These are phyloP conservation scores for Sparus aurata DNA, from an alignment of 2,797 vertebrate genomes.

Conservation along the genomic window DNA sequence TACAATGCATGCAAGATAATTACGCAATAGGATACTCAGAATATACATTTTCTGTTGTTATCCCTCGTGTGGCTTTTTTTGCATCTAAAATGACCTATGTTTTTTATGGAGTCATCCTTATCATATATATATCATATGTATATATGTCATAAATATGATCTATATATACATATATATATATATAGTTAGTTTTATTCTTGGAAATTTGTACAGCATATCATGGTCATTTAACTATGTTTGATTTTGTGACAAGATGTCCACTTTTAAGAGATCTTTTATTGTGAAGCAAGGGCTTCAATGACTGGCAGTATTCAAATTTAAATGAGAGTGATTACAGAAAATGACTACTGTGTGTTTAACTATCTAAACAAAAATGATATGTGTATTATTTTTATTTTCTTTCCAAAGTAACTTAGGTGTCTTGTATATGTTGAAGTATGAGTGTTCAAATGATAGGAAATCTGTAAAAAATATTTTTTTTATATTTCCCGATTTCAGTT, in stretches of 20 bases:
- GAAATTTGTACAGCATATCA: slow-evolving; percentile 89
- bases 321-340: slow-evolving; percentile 84
- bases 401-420: slow-evolving; percentile 89
- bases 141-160: slow-evolving; percentile 17
- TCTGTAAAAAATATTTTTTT: slow-evolving; percentile 85
- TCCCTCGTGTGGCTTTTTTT: slow-evolving; percentile 84
- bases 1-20: slow-evolving; percentile 90
- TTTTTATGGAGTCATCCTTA: slow-evolving; percentile 81
- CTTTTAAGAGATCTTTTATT: slow-evolving; percentile 80
- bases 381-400: slow-evolving; percentile 86
- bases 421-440: slow-evolving; percentile 95
- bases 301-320: slow-evolving; percentile 86
- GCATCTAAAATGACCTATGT: slow-evolving; percentile 81
- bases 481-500: slow-evolving; percentile 85
- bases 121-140: slow-evolving; percentile 16
- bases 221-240: slow-evolving; percentile 79
- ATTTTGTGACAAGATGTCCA: slow-evolving; percentile 78
- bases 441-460: slow-evolving; percentile 91
- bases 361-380: slow-evolving; percentile 83
- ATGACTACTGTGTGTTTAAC: slow-evolving; percentile 82
- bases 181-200: slow-evolving; percentile 75
- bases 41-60: slow-evolving; percentile 86
- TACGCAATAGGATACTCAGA: slow-evolving; percentile 87
- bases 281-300: slow-evolving; percentile 84
- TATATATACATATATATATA: slow-evolving; percentile 16